Conservation (phyloP, 2,113 vertebrate genomes). For the Octodon degus region DNA sequence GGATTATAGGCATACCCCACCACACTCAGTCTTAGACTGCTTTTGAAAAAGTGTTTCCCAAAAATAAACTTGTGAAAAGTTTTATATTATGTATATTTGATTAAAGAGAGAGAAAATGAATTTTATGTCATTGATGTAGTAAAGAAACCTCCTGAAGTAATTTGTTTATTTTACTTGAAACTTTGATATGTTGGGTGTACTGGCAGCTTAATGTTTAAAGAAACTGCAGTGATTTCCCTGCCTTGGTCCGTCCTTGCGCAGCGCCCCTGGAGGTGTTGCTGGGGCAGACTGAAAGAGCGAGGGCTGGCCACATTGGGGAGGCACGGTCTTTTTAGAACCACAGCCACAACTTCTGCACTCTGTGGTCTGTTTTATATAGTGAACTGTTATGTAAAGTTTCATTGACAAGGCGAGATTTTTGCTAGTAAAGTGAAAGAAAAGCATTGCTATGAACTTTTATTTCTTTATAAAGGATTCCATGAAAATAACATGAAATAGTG, state of each 20-base stretch:
- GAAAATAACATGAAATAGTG: neutral
- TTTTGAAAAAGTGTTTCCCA: slow-evolving; percentile 19
- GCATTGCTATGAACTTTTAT: neutral
- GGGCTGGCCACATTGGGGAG: neutral
- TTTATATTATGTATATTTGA: slow-evolving; percentile 52
- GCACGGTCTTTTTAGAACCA: neutral
- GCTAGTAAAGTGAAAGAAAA: slow-evolving; percentile 34
- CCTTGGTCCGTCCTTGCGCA: neutral
- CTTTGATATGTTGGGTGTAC: neutral
- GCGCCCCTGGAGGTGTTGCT: neutral
- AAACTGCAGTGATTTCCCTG: neutral
- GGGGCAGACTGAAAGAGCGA: neutral
- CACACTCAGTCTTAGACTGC: neutral
- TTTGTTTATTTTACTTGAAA: slow-evolving; percentile 1
- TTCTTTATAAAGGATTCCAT: slow-evolving; percentile 12
- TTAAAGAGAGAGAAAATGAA: slow-evolving; percentile 50
- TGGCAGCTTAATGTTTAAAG: neutral
- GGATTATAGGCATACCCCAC: too few relatives aligned
- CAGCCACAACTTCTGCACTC: neutral
- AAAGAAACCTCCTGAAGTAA: slow-evolving; percentile 41
- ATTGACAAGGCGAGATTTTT: neutral
- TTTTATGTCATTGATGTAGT: slow-evolving; percentile 19
- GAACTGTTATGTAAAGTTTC: slow-evolving; percentile 39
- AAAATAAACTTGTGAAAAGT: neutral
- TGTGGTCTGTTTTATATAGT: neutral